Conservation (phyloP, 92 coral and sea anemone genomes). For the Chrysogorgia sp. region DNA sequence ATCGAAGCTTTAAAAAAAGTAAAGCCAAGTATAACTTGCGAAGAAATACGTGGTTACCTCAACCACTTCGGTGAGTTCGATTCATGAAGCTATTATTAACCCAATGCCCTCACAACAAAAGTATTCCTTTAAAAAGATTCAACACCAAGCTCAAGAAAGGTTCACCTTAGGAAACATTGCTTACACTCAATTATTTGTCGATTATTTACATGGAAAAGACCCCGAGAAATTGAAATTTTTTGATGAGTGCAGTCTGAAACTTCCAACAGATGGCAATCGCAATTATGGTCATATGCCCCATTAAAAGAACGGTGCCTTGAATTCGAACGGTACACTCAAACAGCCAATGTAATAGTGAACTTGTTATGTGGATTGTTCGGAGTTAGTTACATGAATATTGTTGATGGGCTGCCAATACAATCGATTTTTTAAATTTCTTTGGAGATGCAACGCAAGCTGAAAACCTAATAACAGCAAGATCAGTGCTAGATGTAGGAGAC, state of each 20-base stretch:
- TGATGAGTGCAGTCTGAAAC: slow-evolving; percentile 63
- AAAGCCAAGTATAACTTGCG: not conserved
- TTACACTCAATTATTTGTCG: too few species aligned
- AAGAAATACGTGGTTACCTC: slow-evolving; percentile 23
- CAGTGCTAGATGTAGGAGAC: too few species aligned
- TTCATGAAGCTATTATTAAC: too few species aligned
- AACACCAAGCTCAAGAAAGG: slow-evolving; percentile 40
- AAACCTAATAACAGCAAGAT: slow-evolving; percentile 46
- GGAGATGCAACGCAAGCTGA: slow-evolving; percentile 44
- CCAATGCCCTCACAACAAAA: slow-evolving; percentile 44
- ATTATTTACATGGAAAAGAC: too few species aligned
- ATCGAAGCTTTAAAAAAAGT: slow-evolving; percentile 41
- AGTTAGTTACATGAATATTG: slow-evolving; percentile 52
- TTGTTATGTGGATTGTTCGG: slow-evolving; percentile 55
- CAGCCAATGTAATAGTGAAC: slow-evolving; percentile 59
- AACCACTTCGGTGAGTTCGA: slow-evolving; percentile 41
- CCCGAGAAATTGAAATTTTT: slow-evolving; percentile 52
- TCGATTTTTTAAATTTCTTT: too few species aligned
- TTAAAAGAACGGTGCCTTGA: slow-evolving; percentile 62
- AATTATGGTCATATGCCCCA: slow-evolving; percentile 56
- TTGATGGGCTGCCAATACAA: slow-evolving; percentile 45
- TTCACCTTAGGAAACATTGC: slow-evolving; percentile 46
- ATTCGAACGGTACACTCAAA: slow-evolving; percentile 40
- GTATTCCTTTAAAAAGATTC: slow-evolving; percentile 43
- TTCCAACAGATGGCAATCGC: slow-evolving; percentile 54